These are phyloP conservation scores for Ectropis crepuscularia DNA, from an alignment of 2,888 invertebrate genomes.

Conservation along the genomic window DNA sequence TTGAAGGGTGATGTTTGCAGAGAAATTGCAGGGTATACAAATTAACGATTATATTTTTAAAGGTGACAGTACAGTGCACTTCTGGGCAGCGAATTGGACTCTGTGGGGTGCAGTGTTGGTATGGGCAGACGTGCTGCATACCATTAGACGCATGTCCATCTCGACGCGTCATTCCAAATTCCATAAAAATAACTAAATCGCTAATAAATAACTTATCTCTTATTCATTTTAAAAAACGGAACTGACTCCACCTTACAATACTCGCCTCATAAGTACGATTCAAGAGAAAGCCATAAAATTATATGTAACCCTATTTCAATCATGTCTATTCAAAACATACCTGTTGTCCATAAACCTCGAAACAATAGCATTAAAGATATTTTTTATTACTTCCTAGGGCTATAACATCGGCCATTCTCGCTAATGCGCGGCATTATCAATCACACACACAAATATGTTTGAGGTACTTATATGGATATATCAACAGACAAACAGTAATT, in stretches of 20 bases:
- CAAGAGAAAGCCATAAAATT: slow-evolving; percentile 23
- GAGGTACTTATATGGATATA: not conserved
- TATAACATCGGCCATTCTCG: slow-evolving; percentile 52
- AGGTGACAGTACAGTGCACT: too few relatives aligned
- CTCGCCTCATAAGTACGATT: not conserved
- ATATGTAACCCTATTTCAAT: slow-evolving; percentile 16
- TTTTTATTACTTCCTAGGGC: slow-evolving; percentile 53
- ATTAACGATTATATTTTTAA: too few relatives aligned
- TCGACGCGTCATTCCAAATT: too few relatives aligned
- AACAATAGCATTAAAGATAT: slow-evolving; percentile 50
- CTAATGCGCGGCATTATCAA: slow-evolving; percentile 55
- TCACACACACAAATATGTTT: slow-evolving; percentile 34
- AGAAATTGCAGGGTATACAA: too few relatives aligned
- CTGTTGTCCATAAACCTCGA: slow-evolving; percentile 35
- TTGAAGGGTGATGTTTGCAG: too few relatives aligned
- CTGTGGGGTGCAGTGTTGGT: too few relatives aligned
- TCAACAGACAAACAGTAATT: slow-evolving; percentile 11
- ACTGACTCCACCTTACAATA: slow-evolving; percentile 1
- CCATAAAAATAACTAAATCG: too few relatives aligned
- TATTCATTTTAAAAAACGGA: slow-evolving; percentile 1
- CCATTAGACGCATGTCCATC: too few relatives aligned
- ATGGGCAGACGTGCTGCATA: too few relatives aligned
- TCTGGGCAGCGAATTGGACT: too few relatives aligned
- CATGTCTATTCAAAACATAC: slow-evolving; percentile 19
- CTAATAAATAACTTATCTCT: not conserved